A percentile compares a stretch with the other conserved stretches of the same genome.
phyloP scores from a whole-genome alignment of 2,888 invertebrate species.

The Mylabris sibirica region DNA sequence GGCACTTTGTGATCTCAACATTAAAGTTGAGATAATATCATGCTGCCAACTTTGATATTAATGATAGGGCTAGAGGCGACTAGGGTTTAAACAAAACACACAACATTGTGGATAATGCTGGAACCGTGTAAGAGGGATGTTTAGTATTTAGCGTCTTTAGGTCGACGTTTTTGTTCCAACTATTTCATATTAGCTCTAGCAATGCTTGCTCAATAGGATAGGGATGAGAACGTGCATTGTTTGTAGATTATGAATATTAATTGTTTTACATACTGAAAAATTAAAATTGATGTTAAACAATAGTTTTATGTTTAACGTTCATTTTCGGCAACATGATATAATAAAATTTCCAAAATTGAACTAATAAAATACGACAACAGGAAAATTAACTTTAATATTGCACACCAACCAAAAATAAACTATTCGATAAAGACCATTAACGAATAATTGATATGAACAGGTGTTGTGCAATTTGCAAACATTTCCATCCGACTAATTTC shows the following conservation, averaged over 20 bases:
- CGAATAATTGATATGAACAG: background rate
- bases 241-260: conserved; percentile 44
- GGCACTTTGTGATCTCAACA: background rate
- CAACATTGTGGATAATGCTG: conserved; percentile 44
- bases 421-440: background rate
- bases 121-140: conserved; percentile 47
- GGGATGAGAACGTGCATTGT: conserved; percentile 33
- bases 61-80: conserved; percentile 38
- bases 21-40: conserved; percentile 7
- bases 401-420: background rate
- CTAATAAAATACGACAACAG: background rate
- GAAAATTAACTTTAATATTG: background rate
- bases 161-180: conserved; percentile 41
- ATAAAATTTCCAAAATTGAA: background rate
- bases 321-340: background rate
- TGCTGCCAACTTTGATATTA: conserved; percentile 35
- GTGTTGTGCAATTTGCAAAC: background rate
- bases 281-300: background rate
- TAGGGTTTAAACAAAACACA: conserved; percentile 39
- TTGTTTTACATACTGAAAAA: conserved; percentile 18
- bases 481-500: background rate
- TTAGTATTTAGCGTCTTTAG: conserved; percentile 43
- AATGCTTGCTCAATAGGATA: conserved; percentile 15
- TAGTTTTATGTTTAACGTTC: background rate
- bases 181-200: conserved; percentile 35